Conservation (phyloP, 64 coral and sea anemone species). For the Platygyra sinensis region DNA sequence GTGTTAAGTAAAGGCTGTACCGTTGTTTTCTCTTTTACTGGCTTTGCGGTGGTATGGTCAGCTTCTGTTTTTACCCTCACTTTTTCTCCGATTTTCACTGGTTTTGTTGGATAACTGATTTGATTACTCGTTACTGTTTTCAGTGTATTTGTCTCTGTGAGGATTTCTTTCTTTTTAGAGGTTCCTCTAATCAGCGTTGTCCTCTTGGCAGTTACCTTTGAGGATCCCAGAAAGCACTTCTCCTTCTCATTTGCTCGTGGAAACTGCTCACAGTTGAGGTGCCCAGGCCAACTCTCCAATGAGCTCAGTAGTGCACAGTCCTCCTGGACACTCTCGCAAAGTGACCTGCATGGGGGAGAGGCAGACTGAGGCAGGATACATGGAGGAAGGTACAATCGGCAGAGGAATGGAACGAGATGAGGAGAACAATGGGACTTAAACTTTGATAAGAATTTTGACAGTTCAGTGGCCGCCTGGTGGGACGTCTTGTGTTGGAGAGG, state of each 20-base stretch:
- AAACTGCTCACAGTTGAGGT: slow-evolving; percentile 39
- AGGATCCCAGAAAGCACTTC: slow-evolving; percentile 2
- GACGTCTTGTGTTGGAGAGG: slow-evolving; percentile 21
- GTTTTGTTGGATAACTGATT: neutral
- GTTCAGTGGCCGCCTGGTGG: neutral
- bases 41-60: neutral
- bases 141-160: slow-evolving; percentile 1
- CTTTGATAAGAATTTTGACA: slow-evolving; percentile 26
- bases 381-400: slow-evolving; percentile 31
- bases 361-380: slow-evolving; percentile 26
- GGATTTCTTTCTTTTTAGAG: neutral
- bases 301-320: slow-evolving; percentile 27
- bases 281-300: slow-evolving; percentile 20
- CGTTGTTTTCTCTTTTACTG: neutral
- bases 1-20: neutral
- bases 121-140: neutral
- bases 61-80: neutral
- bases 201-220: slow-evolving; percentile 9
- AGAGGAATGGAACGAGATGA: slow-evolving; percentile 32
- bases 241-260: slow-evolving; percentile 30
- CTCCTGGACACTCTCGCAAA: slow-evolving; percentile 32
- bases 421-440: slow-evolving; percentile 40
- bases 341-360: slow-evolving; percentile 38
- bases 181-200: neutral
- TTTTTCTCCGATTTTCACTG: neutral